Base-by-base conservation (phyloP, 1,140 invertebrate genomes). In the Papilio xuthus region DNA sequence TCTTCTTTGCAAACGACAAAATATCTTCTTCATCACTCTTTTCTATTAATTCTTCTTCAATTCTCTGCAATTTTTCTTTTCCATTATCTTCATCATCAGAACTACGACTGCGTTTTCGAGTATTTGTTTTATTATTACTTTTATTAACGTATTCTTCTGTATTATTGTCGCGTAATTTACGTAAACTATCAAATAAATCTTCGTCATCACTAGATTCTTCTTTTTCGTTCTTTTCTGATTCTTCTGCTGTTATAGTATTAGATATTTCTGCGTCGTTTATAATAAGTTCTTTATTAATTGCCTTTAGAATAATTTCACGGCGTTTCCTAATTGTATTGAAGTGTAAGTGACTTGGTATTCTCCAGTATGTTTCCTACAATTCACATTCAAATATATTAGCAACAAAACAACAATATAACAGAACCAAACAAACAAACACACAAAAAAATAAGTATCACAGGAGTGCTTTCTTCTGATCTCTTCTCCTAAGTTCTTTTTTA, bases 361-460 rank as follows among this genome's bases (percentile, higher is more conserved):
- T 92, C 96, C 96, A 96, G 87, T 96, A 96, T 78, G 85, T 86
- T 94, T 96, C 95, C 94, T 95, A 78, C 80, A 82, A 77, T 67
- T 15, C 13, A 67, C 13, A 67, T 18, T 28, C 28, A 67, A 67
- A 67, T 28, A 32, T 18, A 23, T 4, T 12, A 12, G 20, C 9
- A n/a, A 50, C 15, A n/a, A 13, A 10, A 47, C 44, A 3, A 47
- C 6, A 47, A 47, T 47, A 47, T n/a, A n/a, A n/a, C n/a, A n/a
- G n/a, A n/a, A n/a, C n/a, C n/a, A n/a, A n/a, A n/a, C n/a, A n/a
- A n/a, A n/a, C n/a, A n/a, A n/a, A n/a, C n/a, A n/a, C n/a, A n/a
- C n/a, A n/a, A n/a, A n/a, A n/a, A n/a, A n/a, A n/a, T n/a, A n/a
- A n/a, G n/a, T n/a, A n/a, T n/a, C n/a, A n/a, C n/a, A n/a, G n/a